Base-by-base conservation (phyloP, 1,140 invertebrate species). In the Planococcus citri region DNA sequence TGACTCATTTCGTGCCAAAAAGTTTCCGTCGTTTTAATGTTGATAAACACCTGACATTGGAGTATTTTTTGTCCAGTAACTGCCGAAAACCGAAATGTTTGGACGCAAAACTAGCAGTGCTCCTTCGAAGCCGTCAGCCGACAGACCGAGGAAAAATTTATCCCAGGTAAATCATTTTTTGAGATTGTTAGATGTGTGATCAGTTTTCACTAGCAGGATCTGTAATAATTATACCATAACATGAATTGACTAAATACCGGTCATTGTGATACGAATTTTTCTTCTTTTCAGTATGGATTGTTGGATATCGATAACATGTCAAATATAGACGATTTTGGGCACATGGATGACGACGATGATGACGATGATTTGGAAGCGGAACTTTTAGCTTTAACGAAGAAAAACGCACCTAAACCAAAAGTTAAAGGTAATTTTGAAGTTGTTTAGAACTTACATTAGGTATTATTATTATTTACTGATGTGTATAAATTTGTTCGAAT, bases 281-380 rank as follows among this genome's bases (percentile, higher is more conserved):
- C 73, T 72, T 60, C 72, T 76, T 73, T 74, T 73, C 74, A 90
- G 89, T 88, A 86, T 82, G 89, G 89, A 14, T 80, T 92, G 71
- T 83, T 90, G 75, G 85, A 89, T 79, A 83, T 91, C 60, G 83
- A 89, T 75, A 85, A 89, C 79, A 83, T 91, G 58, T 76, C 77
- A 73, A 74, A 74, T 27, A 75, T 76, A 72, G 80, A 81, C 58
- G 82, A 83, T 74, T 81, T 79, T 51, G 80, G 78, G 22, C 78
- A 81, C 69, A 85, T 86, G 74, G 82, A 77, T 0, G 82, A n/a
- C n/a, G n/a, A n/a, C n/a, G n/a, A n/a, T n/a, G n/a, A n/a, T n/a
- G n/a, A 85, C 77, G 89, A 94, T 76, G 87, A 86, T 71, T 80
- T 95, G 25, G 92, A 95, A 78, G 90, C 90, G 24, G 93, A 96